Conservation (phyloP, 1,140 invertebrate genomes). For the Ostrea denselamellosa region DNA sequence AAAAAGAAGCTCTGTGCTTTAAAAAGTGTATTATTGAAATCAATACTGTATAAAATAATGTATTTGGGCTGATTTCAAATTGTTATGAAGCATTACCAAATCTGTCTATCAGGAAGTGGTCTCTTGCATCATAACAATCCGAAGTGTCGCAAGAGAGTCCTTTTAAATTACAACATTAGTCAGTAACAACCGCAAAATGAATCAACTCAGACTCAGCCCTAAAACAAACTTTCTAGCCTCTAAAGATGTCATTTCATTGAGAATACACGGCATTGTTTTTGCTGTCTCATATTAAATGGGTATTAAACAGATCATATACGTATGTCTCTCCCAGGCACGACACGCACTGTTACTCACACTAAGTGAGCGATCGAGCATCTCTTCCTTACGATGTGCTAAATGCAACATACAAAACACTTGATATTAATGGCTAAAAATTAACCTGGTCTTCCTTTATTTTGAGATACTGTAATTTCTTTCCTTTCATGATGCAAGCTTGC, state of each 20-base stretch:
- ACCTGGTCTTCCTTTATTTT: not conserved
- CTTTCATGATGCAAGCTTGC: not conserved
- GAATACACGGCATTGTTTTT: not conserved
- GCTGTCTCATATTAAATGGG: not conserved
- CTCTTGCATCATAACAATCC: not conserved
- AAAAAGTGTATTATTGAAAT: not conserved
- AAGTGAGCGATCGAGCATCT: not conserved
- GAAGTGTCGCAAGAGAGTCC: not conserved
- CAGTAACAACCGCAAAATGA: conserved; percentile 6
- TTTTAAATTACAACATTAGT: not conserved
- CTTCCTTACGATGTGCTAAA: not conserved
- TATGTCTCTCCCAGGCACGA: not conserved
- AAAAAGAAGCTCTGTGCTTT: not conserved
- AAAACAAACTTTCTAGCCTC: not conserved
- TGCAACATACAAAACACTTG: not conserved
- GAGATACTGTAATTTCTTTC: not conserved
- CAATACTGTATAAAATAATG: not conserved
- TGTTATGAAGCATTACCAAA: not conserved
- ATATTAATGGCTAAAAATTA: not conserved
- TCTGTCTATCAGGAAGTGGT: not conserved
- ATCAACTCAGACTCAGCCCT: not conserved
- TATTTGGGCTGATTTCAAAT: not conserved
- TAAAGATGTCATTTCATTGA: not conserved
- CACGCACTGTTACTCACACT: not conserved
- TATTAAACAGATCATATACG: not conserved